Evolutionary conservation across 2,113 vertebrate species (phyloP).

Genomic region (Catharus bicknelli): DNA sequence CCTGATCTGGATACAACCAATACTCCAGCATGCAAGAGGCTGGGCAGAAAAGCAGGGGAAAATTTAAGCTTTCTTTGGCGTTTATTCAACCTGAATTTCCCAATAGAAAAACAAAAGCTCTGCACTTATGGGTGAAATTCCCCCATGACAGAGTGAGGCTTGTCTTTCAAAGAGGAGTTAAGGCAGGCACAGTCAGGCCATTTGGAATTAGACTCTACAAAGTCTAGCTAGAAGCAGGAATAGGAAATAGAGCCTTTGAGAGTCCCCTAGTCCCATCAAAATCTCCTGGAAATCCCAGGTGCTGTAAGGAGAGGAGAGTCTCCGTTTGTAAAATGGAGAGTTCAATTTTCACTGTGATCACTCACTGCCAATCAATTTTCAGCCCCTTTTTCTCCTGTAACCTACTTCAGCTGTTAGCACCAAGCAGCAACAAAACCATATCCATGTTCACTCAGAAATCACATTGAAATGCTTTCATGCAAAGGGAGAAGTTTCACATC

Average conservation of each 20-base stretch:
- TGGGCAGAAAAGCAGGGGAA: slow-evolving; percentile 25
- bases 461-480: neutral
- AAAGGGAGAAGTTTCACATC: neutral
- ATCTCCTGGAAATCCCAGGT: slow-evolving; percentile 2
- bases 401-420: neutral
- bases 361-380: neutral
- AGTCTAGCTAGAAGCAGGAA: neutral
- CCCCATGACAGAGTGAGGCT: neutral
- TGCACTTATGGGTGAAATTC: slow-evolving; percentile 1
- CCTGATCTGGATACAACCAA: neutral
- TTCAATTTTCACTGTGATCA: neutral
- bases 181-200: neutral
- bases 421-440: neutral
- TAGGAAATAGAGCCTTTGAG: neutral
- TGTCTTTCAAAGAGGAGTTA: neutral
- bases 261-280: neutral
- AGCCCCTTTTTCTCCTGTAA: neutral
- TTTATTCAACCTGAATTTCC: slow-evolving; percentile 29
- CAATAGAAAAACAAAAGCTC: slow-evolving; percentile 17
- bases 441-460: neutral
- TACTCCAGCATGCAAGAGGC: neutral
- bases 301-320: neutral
- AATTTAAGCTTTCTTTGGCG: slow-evolving; percentile 8
- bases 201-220: neutral
- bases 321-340: neutral